Percentiles rank a stretch among this genome's conserved stretches.
phyloP scores from a whole-genome alignment of 2,888 invertebrate species.

The Drosophila borborema region DNA sequence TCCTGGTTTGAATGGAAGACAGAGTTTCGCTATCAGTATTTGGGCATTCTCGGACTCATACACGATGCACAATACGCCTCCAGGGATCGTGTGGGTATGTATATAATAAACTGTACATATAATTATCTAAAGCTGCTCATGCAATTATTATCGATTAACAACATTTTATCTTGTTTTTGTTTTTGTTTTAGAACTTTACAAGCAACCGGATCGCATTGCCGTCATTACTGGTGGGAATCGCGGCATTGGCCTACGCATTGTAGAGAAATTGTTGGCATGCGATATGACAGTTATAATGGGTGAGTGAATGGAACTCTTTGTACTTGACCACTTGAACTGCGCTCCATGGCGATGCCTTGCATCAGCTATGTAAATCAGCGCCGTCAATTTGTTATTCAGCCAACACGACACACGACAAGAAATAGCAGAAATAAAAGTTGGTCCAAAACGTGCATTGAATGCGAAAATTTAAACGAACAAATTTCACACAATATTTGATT shows the following conservation, averaged over 20 bases:
- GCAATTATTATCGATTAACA: constrained; percentile 22
- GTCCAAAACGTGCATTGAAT: constrained; percentile 23
- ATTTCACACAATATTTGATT: background rate
- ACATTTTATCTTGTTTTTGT: background rate
- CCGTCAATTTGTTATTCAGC: constrained; percentile 55
- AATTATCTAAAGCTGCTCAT: background rate
- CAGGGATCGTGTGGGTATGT: constrained; percentile 84
- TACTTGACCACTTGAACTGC: constrained; percentile 22
- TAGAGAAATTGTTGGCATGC: constrained; percentile 90
- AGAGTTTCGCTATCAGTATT: constrained; percentile 83
- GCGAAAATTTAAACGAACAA: background rate
- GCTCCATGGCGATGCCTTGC: background rate
- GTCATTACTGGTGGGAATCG: constrained; percentile 95
- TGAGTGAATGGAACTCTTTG: constrained; percentile 81
- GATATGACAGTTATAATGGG: constrained; percentile 92
- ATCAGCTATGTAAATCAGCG: constrained; percentile 7
- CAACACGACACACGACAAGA: constrained; percentile 38
- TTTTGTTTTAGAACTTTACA: constrained; percentile 86
- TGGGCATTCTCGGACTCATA: constrained; percentile 80
- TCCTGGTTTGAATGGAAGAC: constrained; percentile 84
- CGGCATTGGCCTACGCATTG: constrained; percentile 92
- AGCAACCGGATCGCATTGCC: constrained; percentile 89
- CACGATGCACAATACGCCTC: constrained; percentile 80
- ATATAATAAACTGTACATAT: background rate
- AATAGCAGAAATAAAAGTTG: constrained; percentile 1